phyloP scores from a whole-genome alignment of 92 coral and sea anemone genomes.

The Zoanthus gigantus region DNA sequence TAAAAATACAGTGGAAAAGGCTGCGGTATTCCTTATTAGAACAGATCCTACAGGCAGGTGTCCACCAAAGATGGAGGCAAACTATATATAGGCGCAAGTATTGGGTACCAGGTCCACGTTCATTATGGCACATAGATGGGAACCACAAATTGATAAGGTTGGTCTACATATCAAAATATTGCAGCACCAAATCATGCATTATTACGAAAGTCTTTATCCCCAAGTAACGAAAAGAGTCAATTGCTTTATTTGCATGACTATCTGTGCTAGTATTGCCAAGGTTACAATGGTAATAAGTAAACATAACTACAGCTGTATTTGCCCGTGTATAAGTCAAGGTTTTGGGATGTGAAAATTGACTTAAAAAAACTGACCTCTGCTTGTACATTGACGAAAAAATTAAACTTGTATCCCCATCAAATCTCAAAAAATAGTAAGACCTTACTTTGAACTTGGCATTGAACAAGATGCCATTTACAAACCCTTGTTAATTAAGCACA shows the following conservation, averaged over 20 bases:
- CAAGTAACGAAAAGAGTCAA: neutral
- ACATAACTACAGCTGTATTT: too few relatives aligned
- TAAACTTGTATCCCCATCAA: too few relatives aligned
- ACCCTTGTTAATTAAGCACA: too few relatives aligned
- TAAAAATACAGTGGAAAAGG: constrained; percentile 56
- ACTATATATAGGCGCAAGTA: constrained; percentile 57
- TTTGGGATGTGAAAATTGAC: too few relatives aligned
- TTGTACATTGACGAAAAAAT: too few relatives aligned
- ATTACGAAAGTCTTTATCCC: neutral
- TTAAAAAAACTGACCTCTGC: too few relatives aligned
- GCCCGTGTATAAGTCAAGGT: too few relatives aligned
- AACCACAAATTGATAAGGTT: neutral
- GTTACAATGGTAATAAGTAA: neutral
- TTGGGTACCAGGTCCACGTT: constrained; percentile 60
- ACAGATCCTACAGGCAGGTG: constrained; percentile 62
- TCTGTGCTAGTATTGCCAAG: neutral
- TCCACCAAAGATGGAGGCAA: constrained; percentile 61
- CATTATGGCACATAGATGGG: constrained; percentile 6
- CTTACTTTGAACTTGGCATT: too few relatives aligned
- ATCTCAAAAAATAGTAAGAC: too few relatives aligned
- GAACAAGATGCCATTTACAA: too few relatives aligned
- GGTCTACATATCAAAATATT: constrained; percentile 39
- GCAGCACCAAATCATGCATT: neutral
- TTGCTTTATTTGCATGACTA: neutral
- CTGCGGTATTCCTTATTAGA: constrained; percentile 55